Evolutionary conservation across 2,888 invertebrate species (phyloP).

Genomic region (Spilosoma lubricipeda): DNA sequence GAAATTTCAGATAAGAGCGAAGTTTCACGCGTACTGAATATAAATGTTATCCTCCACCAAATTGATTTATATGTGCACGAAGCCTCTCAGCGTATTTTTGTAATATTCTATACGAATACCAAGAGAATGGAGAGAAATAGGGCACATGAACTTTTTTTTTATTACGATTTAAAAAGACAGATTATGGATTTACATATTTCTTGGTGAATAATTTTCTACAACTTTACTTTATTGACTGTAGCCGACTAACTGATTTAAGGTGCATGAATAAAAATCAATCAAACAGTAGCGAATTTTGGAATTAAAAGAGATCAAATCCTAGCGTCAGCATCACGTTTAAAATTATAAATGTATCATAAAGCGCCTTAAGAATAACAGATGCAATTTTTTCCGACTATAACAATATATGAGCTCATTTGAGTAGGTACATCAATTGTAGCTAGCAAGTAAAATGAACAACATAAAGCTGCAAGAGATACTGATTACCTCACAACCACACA

Average conservation of each 20-base stretch:
- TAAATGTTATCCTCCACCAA: conserved; percentile 54
- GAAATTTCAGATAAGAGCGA: conserved; percentile 51
- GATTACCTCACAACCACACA: too few species aligned
- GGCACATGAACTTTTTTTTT: neutral
- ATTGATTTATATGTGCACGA: conserved; percentile 61
- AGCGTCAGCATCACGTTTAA: too few species aligned
- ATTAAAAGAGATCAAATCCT: too few species aligned
- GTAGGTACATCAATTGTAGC: neutral
- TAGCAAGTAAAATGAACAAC: neutral
- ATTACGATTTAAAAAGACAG: conserved; percentile 2
- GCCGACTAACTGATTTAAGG: neutral
- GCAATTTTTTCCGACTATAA: neutral
- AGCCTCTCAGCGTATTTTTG: conserved; percentile 44
- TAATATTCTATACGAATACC: conserved; percentile 42
- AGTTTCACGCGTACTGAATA: conserved; percentile 50
- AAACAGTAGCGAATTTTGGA: too few species aligned
- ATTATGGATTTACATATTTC: neutral
- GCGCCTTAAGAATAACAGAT: neutral
- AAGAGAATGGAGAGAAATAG: conserved; percentile 28
- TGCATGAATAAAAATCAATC: too few species aligned
- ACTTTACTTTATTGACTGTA: neutral
- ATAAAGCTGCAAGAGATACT: neutral
- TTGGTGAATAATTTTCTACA: neutral
- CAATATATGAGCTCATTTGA: neutral
- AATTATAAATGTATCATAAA: neutral